A percentile compares a stretch with the other conserved stretches of the same genome.
These are phyloP conservation scores for Macroteleia sp. DNA, from an alignment of 2,888 invertebrate genomes.

Conservation along the genomic window DNA sequence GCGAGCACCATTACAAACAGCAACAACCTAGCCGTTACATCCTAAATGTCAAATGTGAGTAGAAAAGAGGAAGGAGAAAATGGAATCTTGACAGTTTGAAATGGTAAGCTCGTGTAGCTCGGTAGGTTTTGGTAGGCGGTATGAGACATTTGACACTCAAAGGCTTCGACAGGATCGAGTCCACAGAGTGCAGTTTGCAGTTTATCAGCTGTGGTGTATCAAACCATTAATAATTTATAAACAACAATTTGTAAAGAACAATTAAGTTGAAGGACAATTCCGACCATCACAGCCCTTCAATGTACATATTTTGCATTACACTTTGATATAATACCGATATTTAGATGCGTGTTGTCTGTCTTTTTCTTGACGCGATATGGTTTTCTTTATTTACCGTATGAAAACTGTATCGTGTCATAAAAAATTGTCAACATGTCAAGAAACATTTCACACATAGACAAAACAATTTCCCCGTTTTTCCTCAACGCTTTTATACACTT, in stretches of 20 bases:
- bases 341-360: slow-evolving; percentile 27
- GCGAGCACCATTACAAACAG: slow-evolving; percentile 84
- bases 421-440: slow-evolving; percentile 56
- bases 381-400: neutral
- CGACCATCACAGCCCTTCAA: slow-evolving; percentile 38
- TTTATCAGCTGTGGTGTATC: slow-evolving; percentile 79
- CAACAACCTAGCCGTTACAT: slow-evolving; percentile 84
- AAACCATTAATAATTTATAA: slow-evolving; percentile 68
- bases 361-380: slow-evolving; percentile 25
- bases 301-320: slow-evolving; percentile 56
- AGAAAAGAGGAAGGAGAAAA: slow-evolving; percentile 73
- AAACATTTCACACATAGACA: slow-evolving; percentile 35
- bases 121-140: slow-evolving; percentile 83
- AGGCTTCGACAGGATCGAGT: slow-evolving; percentile 76
- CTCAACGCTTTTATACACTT: slow-evolving; percentile 57
- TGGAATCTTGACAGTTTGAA: slow-evolving; percentile 83
- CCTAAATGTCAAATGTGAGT: slow-evolving; percentile 81
- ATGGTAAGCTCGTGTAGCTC: slow-evolving; percentile 84
- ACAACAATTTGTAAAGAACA: slow-evolving; percentile 8
- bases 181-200: slow-evolving; percentile 83
- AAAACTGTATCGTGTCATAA: slow-evolving; percentile 27
- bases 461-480: slow-evolving; percentile 34
- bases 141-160: slow-evolving; percentile 83
- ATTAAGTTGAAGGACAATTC: slow-evolving; percentile 20
- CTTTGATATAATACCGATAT: slow-evolving; percentile 8